A percentile compares a stretch with the other conserved stretches of the same genome.
Conservation (phyloP, 2,113 vertebrate genomes). For the Odontesthes bonariensis region DNA sequence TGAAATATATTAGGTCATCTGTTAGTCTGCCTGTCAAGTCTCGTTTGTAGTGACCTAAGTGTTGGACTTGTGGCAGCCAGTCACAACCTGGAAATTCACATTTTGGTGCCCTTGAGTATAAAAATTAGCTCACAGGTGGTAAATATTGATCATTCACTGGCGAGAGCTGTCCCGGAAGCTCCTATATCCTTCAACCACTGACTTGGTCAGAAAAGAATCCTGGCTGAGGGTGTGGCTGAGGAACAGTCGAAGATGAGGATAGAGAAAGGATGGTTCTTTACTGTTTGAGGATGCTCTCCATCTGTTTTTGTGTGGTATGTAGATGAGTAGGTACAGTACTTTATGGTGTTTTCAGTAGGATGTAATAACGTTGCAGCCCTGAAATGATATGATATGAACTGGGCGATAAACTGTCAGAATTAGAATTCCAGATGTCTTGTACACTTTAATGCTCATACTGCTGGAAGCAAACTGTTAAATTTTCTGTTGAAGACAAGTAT, state of each 20-base stretch:
- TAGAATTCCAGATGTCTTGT: background rate
- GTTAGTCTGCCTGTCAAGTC: conserved; percentile 26
- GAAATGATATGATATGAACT: too few relatives aligned
- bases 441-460: background rate
- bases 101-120: conserved; percentile 49
- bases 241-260: conserved; percentile 27
- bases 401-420: too few relatives aligned
- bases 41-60: conserved; percentile 34
- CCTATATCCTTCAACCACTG: conserved; percentile 20
- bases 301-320: conserved; percentile 15
- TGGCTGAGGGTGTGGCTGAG: conserved; percentile 18
- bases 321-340: too few relatives aligned
- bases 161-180: conserved; percentile 56
- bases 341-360: too few relatives aligned
- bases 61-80: conserved; percentile 21
- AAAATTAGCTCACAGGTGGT: conserved; percentile 62
- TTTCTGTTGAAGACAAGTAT: background rate
- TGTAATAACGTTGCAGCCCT: too few relatives aligned
- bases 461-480: background rate
- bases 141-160: conserved; percentile 58
- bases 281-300: conserved; percentile 28
- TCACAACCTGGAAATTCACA: conserved; percentile 22
- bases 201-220: conserved; percentile 23
- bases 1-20: conserved; percentile 27
- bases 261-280: conserved; percentile 7